These are phyloP conservation scores for Mionectes macconnelli DNA, from an alignment of 2,113 vertebrate genomes.

Conservation along the genomic window DNA sequence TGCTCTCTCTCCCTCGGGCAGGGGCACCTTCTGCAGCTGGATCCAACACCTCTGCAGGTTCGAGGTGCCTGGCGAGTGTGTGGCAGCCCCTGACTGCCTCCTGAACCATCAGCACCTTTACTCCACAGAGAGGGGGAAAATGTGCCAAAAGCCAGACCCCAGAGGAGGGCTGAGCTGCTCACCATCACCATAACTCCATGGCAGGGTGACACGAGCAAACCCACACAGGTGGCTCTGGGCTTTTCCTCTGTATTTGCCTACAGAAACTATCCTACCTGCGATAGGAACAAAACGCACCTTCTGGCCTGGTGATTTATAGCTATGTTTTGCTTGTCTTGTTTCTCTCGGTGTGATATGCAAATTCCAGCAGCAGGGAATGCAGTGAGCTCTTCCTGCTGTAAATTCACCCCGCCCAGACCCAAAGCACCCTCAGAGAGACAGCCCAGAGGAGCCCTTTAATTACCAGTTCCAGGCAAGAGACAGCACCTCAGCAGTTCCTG, in stretches of 20 bases:
- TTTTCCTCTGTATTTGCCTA: neutral
- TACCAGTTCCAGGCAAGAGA: neutral
- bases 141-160: neutral
- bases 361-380: neutral
- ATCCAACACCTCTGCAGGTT: neutral
- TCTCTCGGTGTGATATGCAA: neutral
- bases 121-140: neutral
- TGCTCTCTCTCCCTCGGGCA: neutral
- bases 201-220: neutral
- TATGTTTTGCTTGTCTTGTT: neutral
- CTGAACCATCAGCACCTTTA: neutral
- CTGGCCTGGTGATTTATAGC: neutral
- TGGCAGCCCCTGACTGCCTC: neutral
- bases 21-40: neutral
- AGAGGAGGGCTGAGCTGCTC: neutral
- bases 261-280: neutral
- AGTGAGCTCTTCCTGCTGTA: neutral
- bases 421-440: neutral
- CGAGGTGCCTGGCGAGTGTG: accelerated
- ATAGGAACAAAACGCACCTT: neutral
- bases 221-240: neutral
- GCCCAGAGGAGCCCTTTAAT: neutral
- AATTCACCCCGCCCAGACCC: neutral
- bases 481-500: accelerated
- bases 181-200: accelerated